A percentile compares a stretch with the other conserved stretches of the same genome.
Evolutionary conservation across 2,113 vertebrate genomes (phyloP).

Genomic region (Osmerus mordax): DNA sequence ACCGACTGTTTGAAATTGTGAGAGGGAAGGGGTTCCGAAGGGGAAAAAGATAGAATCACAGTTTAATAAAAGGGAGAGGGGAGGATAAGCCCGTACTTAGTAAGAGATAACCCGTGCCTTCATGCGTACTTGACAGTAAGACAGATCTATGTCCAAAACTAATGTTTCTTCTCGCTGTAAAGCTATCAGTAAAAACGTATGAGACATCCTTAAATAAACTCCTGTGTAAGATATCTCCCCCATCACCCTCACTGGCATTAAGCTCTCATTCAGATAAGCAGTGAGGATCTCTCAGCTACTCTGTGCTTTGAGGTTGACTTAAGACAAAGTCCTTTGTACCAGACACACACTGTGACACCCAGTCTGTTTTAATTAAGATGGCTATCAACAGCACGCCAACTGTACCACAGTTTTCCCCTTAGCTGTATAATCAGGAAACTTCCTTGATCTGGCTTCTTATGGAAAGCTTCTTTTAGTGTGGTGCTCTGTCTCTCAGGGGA

Average conservation of each 20-base stretch:
- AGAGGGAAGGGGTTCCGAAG: neutral
- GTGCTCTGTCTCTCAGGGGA: neutral
- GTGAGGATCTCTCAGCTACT: neutral
- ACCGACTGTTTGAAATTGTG: neutral
- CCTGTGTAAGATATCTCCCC: constrained; percentile 18
- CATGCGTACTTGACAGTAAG: no score
- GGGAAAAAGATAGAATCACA: neutral
- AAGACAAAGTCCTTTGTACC: neutral
- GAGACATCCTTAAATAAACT: no score
- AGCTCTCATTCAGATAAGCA: neutral
- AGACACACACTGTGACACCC: constrained; percentile 7
- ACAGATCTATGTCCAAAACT: no score
- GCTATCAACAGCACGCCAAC: neutral
- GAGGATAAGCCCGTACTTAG: neutral
- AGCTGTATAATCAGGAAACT: neutral
- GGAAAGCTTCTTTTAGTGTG: neutral
- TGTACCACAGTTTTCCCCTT: neutral
- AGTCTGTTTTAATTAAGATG: constrained; percentile 10
- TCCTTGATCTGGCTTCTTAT: neutral
- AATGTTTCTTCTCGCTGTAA: no score
- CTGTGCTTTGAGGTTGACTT: neutral
- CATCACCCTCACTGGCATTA: constrained; percentile 15
- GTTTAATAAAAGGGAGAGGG: no score
- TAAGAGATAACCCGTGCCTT: neutral
- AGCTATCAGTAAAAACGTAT: no score